Conservation (phyloP, 2,797 vertebrate genomes). For the Cyclura pinguis region DNA sequence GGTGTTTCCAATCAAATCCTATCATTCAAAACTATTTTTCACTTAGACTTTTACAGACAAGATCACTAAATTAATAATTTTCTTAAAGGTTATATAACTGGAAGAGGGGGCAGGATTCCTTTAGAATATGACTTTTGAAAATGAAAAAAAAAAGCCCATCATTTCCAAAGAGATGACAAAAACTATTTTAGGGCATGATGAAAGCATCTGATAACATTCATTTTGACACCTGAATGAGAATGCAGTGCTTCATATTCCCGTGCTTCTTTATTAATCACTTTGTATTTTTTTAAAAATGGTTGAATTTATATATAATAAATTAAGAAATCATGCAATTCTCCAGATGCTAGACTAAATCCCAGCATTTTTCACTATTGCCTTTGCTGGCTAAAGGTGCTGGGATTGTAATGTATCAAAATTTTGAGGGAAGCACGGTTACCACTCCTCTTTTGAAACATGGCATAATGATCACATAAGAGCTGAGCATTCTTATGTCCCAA, state of each 20-base stretch:
- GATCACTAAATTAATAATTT: constrained; percentile 59
- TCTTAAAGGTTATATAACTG: constrained; percentile 58
- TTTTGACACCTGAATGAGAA: constrained; percentile 62
- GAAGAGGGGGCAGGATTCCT: constrained; percentile 16
- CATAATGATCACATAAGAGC: no score
- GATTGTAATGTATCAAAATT: no score
- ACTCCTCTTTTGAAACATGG: no score
- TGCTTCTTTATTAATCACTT: background rate
- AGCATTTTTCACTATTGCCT: no score
- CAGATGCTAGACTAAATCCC: no score
- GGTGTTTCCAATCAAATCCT: constrained; percentile 18
- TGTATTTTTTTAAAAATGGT: background rate
- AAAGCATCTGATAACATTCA: constrained; percentile 49
- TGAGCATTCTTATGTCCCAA: no score
- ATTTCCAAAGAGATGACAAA: constrained; percentile 62
- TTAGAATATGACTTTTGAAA: constrained; percentile 51
- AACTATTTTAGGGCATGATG: constrained; percentile 39
- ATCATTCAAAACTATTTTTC: constrained; percentile 1
- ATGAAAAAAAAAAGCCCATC: constrained; percentile 51
- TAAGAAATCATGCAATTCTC: no score
- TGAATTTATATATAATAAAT: no score
- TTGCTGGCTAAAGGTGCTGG: no score
- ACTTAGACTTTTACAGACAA: constrained; percentile 38
- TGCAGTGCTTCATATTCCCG: constrained; percentile 33
- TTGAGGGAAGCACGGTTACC: no score